phyloP scores from a whole-genome alignment of 2,888 invertebrate species.

The Andrena bucephala region DNA sequence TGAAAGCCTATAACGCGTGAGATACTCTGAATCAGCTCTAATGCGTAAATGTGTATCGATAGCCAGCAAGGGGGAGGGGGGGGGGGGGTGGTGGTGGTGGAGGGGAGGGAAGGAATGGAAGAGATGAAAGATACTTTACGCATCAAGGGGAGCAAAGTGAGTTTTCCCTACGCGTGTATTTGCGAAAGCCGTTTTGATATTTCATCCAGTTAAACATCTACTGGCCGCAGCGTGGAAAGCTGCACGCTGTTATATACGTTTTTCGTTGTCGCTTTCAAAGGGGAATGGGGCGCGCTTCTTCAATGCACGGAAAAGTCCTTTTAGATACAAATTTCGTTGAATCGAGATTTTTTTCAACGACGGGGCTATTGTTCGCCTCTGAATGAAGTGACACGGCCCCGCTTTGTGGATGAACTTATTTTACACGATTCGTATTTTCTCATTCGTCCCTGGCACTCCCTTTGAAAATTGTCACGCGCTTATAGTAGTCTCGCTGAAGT shows the following conservation, averaged over 20 bases:
- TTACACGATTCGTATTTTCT: too few relatives aligned
- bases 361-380: too few relatives aligned
- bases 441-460: too few relatives aligned
- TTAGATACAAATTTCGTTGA: not conserved
- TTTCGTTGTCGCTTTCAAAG: not conserved
- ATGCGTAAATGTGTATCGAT: constrained; percentile 62
- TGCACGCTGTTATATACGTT: not conserved
- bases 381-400: too few relatives aligned
- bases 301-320: not conserved
- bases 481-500: too few relatives aligned
- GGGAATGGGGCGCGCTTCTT: not conserved
- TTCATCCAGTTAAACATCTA: not conserved
- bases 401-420: too few relatives aligned
- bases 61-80: constrained; percentile 9
- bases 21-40: constrained; percentile 41
- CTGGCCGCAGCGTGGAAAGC: not conserved
- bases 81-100: too few relatives aligned
- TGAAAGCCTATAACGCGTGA: constrained; percentile 58
- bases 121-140: constrained; percentile 30
- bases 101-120: constrained; percentile 15
- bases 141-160: not conserved
- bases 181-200: not conserved
- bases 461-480: too few relatives aligned
- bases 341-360: not conserved
- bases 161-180: not conserved